These are phyloP conservation scores for Pangasius larnaudii DNA, from an alignment of 2,797 vertebrate species.

Conservation along the genomic window DNA sequence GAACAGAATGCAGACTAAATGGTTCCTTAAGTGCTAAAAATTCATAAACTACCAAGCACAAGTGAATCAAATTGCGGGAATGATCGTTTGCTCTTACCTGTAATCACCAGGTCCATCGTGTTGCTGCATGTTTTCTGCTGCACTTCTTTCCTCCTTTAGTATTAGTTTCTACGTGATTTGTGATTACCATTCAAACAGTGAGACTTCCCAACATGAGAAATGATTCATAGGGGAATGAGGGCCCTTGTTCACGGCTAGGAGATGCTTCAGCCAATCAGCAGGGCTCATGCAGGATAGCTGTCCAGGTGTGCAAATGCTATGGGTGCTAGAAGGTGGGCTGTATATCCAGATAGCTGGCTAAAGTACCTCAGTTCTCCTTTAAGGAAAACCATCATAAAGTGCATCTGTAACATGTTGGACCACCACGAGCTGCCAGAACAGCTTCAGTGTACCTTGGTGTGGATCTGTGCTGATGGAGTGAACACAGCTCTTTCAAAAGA, in stretches of 20 bases:
- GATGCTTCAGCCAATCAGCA: background rate
- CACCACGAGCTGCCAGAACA: background rate
- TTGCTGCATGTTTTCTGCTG: background rate
- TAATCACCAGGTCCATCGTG: background rate
- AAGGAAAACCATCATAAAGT: background rate
- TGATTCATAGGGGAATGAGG: background rate
- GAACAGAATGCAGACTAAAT: background rate
- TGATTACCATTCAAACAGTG: background rate
- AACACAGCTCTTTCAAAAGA: background rate
- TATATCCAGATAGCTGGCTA: background rate
- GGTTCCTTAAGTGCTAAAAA: background rate
- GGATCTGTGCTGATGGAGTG: background rate
- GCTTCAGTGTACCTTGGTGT: background rate
- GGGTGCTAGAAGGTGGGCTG: background rate
- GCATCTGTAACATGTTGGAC: background rate
- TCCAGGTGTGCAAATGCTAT: constrained; percentile 2
- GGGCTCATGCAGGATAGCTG: constrained; percentile 3
- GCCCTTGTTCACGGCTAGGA: background rate
- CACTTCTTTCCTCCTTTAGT: background rate
- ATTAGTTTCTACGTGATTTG: background rate
- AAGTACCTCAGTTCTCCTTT: background rate
- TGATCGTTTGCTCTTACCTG: background rate
- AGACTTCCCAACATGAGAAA: background rate
- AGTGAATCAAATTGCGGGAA: background rate
- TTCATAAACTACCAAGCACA: background rate